Conservation (phyloP, 2,797 vertebrate genomes). For the Microhierax caerulescens region DNA sequence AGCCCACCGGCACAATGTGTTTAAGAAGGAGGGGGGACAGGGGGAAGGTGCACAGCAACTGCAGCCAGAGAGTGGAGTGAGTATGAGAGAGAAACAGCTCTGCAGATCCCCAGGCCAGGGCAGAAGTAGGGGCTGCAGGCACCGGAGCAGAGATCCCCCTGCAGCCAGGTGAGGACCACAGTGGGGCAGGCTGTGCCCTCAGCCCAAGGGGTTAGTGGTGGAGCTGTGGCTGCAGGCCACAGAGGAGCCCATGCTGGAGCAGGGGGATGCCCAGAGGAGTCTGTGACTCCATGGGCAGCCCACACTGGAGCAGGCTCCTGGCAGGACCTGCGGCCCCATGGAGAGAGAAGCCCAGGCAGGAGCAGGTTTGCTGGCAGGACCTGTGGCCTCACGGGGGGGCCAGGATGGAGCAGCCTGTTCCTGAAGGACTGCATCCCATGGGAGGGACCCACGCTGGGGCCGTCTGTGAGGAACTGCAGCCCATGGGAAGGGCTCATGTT, state of each 20-base stretch:
- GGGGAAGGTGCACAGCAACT: too few species aligned
- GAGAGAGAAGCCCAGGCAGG: too few species aligned
- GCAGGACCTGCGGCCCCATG: neutral
- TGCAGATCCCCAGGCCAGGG: too few species aligned
- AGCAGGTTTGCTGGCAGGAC: too few species aligned
- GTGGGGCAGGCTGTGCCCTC: neutral
- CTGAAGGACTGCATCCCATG: neutral
- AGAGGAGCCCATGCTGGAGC: too few species aligned
- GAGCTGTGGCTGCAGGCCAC: too few species aligned
- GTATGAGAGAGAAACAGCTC: too few species aligned
- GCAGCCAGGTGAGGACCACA: neutral
- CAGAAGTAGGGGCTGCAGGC: too few species aligned
- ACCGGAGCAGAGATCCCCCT: neutral
- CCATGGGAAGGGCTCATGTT: fast-evolving
- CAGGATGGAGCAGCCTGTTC: neutral
- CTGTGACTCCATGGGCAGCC: too few species aligned
- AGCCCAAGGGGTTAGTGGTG: neutral
- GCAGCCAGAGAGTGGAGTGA: too few species aligned
- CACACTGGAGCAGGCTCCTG: neutral
- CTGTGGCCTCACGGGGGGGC: neutral
- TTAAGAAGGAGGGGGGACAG: neutral
- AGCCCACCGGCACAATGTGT: neutral
- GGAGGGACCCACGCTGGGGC: neutral
- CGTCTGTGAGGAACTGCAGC: too few species aligned
- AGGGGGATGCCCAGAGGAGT: too few species aligned